Evolutionary conservation across 2,888 invertebrate genomes (phyloP), one percentile per base, ranked within the genome.

Genomic region (Sycophila texana): DNA sequence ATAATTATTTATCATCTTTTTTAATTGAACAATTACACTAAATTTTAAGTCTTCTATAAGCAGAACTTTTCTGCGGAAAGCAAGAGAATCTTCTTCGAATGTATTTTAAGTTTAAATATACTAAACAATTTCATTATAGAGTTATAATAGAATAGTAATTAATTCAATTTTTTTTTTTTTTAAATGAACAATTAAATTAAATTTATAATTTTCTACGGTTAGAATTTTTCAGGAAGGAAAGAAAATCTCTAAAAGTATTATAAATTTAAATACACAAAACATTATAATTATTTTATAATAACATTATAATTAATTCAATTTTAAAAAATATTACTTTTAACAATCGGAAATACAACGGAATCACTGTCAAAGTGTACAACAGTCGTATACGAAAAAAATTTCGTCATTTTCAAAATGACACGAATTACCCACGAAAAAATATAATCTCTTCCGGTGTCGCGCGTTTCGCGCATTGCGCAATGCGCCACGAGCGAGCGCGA

Each of bases 401-500:
- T 30, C 16, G 60, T 26, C 20, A 60, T 60, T 60, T 22, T 1
- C 26, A 22, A 22, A 22, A 14, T 22, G 14, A 22, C 22, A 22
- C 5, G 14, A 26, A 22, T 30, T 30, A 74, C 26, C 57, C 22
- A 22, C 5, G 14, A 26, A 22, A 53, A 53, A 74, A 58, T 58
- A 65, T 58, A 58, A 51, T 12, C 18, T 53, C 68, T 63, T 70
- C 74, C 70, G 58, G 13, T 2, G 30, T 39, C 18, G 51, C 16
- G 49, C n/a, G 20, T 66, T 71, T 58, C 18, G 16, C 18, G 65
- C 16, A 58, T 72, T 77, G 60, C 66, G 61, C 55, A 57, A 68
- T 39, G 10, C 39, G 1, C 1, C 7, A 1, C n/a, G 12, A 57
- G 13, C 53, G 14, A 60, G 49, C 39, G n/a, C 13, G 65, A 71